Evolutionary conservation across 2,797 vertebrate species (phyloP), one percentile per base, ranked within the genome.

Genomic region (Clamator glandarius): DNA sequence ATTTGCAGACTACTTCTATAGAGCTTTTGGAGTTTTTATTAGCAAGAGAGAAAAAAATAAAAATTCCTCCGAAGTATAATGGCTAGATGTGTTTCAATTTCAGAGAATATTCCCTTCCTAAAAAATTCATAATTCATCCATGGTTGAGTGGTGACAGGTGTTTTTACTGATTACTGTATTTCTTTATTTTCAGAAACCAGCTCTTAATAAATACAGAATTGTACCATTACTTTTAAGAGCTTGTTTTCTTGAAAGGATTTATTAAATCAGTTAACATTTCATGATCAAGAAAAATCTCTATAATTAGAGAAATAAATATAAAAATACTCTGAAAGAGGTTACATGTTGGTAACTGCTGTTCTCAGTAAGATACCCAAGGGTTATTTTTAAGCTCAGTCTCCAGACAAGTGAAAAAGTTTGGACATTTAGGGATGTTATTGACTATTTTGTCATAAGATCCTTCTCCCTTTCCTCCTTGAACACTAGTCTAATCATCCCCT

Each of bases 191-290:
- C 51, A 61, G 70, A 81, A 28, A 89, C 64, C 19, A 67, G n/a
- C 25, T 72, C 23, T 79, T 91, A 63, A 33, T 61, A 87, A 91
- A 89, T 41, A 24, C 29, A 52, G 12, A 31, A 50, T 58, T 74
- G 14, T 33, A 24, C 13, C 36, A 13, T 44, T 77, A 59, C 26
- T 73, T 1, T 1, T 52, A 81, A 75, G 21, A 75, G 44, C 10
- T 18, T 57, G 21, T 61, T 87, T 82, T 59, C 77, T 67, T 67
- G 35, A 59, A 67, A 83, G 62, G 64, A 1, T 67, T 81, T 86
- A 63, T 89, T 84, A 81, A 93, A 81, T 70, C 73, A 84, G 57
- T 75, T 87, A 67, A 55, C 50, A 84, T 48, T 78, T 87, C 67
- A 48, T 84, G 54, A 78, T 75, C n/a, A 84, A 51, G 44, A 81